Percentiles rank a stretch among this genome's conserved stretches.
These are phyloP conservation scores for Globicephala melas DNA, from an alignment of 2,113 vertebrate genomes.

Conservation along the genomic window DNA sequence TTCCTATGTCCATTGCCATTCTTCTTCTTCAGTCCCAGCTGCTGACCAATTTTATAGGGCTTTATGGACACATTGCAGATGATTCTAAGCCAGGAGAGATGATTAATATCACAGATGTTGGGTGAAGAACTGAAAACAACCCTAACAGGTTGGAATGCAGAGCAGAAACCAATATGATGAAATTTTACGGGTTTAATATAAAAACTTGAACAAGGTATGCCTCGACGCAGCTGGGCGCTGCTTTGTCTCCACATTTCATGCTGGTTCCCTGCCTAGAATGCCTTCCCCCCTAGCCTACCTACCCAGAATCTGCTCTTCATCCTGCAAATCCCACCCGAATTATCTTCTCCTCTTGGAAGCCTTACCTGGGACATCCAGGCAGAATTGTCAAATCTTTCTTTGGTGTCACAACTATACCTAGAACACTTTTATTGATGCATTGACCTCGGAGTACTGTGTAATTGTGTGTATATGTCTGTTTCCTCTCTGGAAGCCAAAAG, in stretches of 20 bases:
- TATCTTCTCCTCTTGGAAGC: neutral
- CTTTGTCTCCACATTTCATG: neutral
- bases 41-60: neutral
- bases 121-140: neutral
- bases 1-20: neutral
- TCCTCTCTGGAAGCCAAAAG: neutral
- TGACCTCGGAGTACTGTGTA: neutral
- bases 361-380: neutral
- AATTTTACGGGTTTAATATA: neutral
- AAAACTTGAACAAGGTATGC: neutral
- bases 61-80: neutral
- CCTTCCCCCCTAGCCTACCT: neutral
- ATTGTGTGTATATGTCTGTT: neutral
- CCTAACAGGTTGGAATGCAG: neutral
- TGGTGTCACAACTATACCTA: neutral
- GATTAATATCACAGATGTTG: neutral
- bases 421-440: neutral
- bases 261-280: neutral
- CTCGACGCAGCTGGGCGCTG: neutral
- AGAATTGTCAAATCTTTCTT: neutral
- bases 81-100: neutral
- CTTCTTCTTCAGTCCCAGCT: neutral
- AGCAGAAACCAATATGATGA: neutral
- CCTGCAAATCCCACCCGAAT: neutral
- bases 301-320: neutral